A percentile compares a stretch with the other conserved stretches of the same genome.
Evolutionary conservation across 2,888 invertebrate genomes (phyloP).

Genomic region (Resseliella maxima): DNA sequence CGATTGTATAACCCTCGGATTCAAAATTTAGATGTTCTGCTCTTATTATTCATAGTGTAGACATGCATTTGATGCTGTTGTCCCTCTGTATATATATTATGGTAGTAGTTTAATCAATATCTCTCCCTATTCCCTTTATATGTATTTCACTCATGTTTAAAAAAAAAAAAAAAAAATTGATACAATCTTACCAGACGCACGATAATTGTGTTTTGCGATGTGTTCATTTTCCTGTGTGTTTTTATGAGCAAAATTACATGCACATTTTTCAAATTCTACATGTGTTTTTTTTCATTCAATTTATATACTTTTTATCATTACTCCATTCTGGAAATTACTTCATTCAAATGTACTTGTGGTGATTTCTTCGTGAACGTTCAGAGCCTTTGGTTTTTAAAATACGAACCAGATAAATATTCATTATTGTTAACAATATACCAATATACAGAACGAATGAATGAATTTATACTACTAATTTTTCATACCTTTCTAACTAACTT

Average conservation of each 20-base stretch:
- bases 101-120: constrained; percentile 22
- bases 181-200: neutral
- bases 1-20: neutral
- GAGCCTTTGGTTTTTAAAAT: neutral
- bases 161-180: neutral
- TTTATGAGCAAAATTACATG: neutral
- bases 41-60: neutral
- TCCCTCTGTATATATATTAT: neutral
- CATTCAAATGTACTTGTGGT: neutral
- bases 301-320: neutral
- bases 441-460: neutral
- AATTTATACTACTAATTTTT: constrained; percentile 15
- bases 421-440: constrained; percentile 1
- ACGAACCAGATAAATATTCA: constrained; percentile 11
- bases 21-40: neutral
- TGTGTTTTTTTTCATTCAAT: neutral
- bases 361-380: too few species aligned
- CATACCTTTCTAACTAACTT: neutral
- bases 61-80: neutral
- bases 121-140: neutral
- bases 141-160: neutral
- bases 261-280: neutral
- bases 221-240: constrained; percentile 2
- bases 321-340: neutral
- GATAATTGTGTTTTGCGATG: constrained; percentile 3